phyloP scores from a whole-genome alignment of 2,888 invertebrate genomes.

The Scrobipalpa atriplicella region DNA sequence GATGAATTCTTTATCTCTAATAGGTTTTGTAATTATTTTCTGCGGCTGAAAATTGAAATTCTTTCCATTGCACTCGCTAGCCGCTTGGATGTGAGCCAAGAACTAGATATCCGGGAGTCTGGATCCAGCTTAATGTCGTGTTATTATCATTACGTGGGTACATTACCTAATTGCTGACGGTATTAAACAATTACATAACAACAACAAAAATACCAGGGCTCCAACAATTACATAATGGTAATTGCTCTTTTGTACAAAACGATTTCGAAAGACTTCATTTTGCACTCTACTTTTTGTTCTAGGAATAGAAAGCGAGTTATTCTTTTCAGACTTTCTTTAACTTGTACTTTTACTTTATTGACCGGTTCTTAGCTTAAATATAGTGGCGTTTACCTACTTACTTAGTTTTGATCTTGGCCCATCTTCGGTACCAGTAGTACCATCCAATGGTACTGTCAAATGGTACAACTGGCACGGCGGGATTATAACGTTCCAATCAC shows the following conservation, averaged over 20 bases:
- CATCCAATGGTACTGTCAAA: too few species aligned
- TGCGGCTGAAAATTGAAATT: slow-evolving; percentile 13
- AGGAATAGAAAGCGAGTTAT: not conserved
- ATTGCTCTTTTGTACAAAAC: slow-evolving; percentile 17
- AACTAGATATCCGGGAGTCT: slow-evolving; percentile 19
- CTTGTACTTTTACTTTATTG: too few species aligned
- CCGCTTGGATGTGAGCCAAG: slow-evolving; percentile 16
- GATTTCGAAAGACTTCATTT: slow-evolving; percentile 13
- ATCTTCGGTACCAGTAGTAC: too few species aligned
- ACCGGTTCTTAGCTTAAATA: too few species aligned
- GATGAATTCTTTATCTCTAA: slow-evolving; percentile 14
- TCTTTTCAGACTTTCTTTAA: too few species aligned
- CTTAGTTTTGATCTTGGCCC: too few species aligned
- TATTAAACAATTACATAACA: slow-evolving; percentile 16
- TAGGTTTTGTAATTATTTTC: not conserved
- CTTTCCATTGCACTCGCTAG: not conserved
- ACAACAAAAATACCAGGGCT: slow-evolving; percentile 20
- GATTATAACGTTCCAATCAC: too few species aligned
- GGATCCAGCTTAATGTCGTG: slow-evolving; percentile 16
- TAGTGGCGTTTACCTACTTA: too few species aligned
- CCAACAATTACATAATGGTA: slow-evolving; percentile 9
- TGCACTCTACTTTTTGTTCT: not conserved
- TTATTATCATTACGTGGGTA: slow-evolving; percentile 23
- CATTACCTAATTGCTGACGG: slow-evolving; percentile 24
- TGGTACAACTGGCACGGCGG: too few species aligned